Conservation (phyloP, 1,140 invertebrate genomes). For the Musca vetustissima region DNA sequence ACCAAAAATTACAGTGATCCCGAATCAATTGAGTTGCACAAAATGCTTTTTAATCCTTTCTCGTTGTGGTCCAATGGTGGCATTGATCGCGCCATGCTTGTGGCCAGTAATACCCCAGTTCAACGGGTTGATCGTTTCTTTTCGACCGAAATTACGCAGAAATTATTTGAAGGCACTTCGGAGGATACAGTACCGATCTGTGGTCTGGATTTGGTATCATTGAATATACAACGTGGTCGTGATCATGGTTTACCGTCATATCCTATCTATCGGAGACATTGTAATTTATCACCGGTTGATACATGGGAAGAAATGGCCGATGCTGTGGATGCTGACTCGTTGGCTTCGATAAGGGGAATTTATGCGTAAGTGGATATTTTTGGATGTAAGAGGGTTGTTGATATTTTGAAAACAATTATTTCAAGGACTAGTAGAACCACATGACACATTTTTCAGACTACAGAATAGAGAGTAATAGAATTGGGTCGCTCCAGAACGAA, state of each 20-base stretch:
- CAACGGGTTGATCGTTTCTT: constrained; percentile 71
- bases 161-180: constrained; percentile 66
- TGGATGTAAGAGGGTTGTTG: too few species aligned
- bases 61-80: constrained; percentile 65
- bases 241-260: constrained; percentile 88
- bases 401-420: too few species aligned
- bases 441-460: too few species aligned
- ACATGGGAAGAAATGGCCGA: constrained; percentile 74
- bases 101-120: constrained; percentile 67
- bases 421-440: too few species aligned
- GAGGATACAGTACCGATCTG: constrained; percentile 57
- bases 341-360: constrained; percentile 65
- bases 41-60: constrained; percentile 83
- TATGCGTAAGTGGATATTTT: constrained; percentile 61
- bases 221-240: constrained; percentile 84
- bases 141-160: constrained; percentile 63
- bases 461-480: too few species aligned
- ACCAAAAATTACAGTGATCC: constrained; percentile 63
- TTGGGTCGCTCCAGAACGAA: too few species aligned
- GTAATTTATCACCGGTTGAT: constrained; percentile 66
- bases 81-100: constrained; percentile 63
- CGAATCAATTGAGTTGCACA: constrained; percentile 72
- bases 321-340: constrained; percentile 64
- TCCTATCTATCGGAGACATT: constrained; percentile 72
- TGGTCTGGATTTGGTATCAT: constrained; percentile 80